Base-by-base conservation (phyloP, 2,888 invertebrate species). In the Drosophila melanosoma region DNA sequence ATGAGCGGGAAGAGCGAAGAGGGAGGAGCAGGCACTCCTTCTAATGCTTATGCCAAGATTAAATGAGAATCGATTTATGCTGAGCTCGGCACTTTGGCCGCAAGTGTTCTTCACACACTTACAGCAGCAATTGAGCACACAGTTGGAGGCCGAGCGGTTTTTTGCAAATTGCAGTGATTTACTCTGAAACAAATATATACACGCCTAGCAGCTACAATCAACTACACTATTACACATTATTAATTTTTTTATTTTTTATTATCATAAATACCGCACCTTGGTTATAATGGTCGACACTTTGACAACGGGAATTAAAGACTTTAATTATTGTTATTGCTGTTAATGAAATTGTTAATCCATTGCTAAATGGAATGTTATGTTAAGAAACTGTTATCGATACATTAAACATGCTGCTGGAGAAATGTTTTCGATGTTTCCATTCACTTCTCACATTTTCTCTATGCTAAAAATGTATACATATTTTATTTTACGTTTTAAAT, bases 31-130 rank as follows among this genome's bases (percentile, higher is more conserved):
- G 61, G 23, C 33, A 26, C 17, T 23, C 29, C 74, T 12, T 56
- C 11, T 35, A 20, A 17, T 29, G 12, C 40, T 26, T n/a, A 70
- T 29, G 38, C 36, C 52, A 36, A 53, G 40, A 61, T 36, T 60
- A 33, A 45, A 49, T 40, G 53, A 48, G 68, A 69, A 80, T 80
- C 81, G 81, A 80, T 78, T 80, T 56, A 52, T 81, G 78, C 78
- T 79, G 78, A 79, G 78, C 81, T 72, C 11, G 20, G 81, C 81
- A 20, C 60, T 76, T 80, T 76, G 76, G 60, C 36, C 52, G 42
- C 60, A 66, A 79, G 78, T 72, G 59, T 20, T 15, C 42, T 59
- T 70, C 60, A 53, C 36, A 49, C 52, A 56, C 61, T 59, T 52
- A 51, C 33, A 65, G 58, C 65, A 52, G 20, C 61, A 80, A 76